phyloP scores from a whole-genome alignment of 2,888 invertebrate species.

The Phasia obesa region DNA sequence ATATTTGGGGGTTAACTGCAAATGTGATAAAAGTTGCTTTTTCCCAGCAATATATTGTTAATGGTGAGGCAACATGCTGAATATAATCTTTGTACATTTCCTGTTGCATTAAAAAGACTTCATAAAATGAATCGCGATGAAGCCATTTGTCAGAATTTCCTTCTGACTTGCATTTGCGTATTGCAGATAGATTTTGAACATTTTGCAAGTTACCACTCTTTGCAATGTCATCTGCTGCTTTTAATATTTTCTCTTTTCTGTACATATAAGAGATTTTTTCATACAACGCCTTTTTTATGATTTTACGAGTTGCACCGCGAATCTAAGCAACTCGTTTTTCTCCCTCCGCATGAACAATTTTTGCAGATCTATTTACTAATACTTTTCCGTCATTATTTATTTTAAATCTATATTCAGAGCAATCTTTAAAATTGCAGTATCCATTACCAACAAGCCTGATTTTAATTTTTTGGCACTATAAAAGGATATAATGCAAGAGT shows the following conservation, averaged over 20 bases:
- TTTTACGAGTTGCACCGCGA: constrained; percentile 17
- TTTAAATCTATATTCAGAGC: constrained; percentile 3
- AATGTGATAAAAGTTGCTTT: background rate
- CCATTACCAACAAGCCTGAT: background rate
- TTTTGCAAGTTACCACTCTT: constrained; percentile 18
- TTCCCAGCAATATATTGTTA: background rate
- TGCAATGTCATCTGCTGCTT: constrained; percentile 19
- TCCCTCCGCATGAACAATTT: background rate
- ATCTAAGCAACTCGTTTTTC: constrained; percentile 19
- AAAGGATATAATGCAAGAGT: background rate
- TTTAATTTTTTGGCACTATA: background rate
- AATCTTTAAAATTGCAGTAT: constrained; percentile 10
- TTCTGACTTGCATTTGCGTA: constrained; percentile 25
- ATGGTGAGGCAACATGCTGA: constrained; percentile 8
- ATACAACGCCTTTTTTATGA: background rate
- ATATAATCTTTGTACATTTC: background rate
- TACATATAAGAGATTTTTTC: constrained; percentile 18
- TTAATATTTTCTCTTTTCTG: constrained; percentile 21
- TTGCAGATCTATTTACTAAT: background rate
- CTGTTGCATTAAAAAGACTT: constrained; percentile 30
- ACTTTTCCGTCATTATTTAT: background rate
- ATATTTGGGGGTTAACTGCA: background rate
- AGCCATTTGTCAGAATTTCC: background rate
- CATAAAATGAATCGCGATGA: constrained; percentile 12
- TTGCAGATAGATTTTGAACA: background rate